Evolutionary conservation across 2,888 invertebrate genomes (phyloP), one percentile per base, ranked within the genome.

Genomic region (Ectemnius lituratus): DNA sequence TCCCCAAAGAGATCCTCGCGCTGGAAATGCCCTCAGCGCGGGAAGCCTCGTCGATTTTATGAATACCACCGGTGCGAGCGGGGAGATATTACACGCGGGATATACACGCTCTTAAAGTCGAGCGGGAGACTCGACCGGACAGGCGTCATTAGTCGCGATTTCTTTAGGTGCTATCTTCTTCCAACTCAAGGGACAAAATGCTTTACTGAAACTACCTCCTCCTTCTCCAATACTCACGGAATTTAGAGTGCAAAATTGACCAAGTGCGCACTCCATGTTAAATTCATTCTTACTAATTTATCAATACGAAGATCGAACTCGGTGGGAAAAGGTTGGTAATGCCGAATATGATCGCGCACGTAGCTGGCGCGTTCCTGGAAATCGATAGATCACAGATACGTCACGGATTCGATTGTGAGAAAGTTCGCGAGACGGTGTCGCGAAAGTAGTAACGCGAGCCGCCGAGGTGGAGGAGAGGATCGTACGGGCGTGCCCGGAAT

Each of bases 351-450:
- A 6, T 37, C 8, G 37, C 37, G 37, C 37, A 37, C 37, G 37
- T 37, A 37, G 8, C 37, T 37, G 3, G 37, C 37, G 37, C 37
- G 8, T 37, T 8, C 37, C 37, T 37, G 37, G 37, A 37, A 37
- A 37, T 37, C 37, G 5, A 37, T 37, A 6, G 37, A 37, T 37
- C 37, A 37, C 8, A 37, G 37, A 37, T 37, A 37, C 37, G 37
- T 37, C 81, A 81, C 70, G 68, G 72, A 76, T 62, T 67, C 68
- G 75, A 37, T 37, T 78, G 75, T 75, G 78, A 75, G 78, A 78
- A 78, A 78, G 78, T 78, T 71, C 75, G 64, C 67, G 37, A 37
- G 37, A 37, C 37, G 37, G 37, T 37, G 37, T 37, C 37, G 37
- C 37, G 37, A 37, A 37, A 37, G 37, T 37, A 11, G 37, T 37